phyloP scores from a whole-genome alignment of 1,140 invertebrate species.

The Apis dorsata region DNA sequence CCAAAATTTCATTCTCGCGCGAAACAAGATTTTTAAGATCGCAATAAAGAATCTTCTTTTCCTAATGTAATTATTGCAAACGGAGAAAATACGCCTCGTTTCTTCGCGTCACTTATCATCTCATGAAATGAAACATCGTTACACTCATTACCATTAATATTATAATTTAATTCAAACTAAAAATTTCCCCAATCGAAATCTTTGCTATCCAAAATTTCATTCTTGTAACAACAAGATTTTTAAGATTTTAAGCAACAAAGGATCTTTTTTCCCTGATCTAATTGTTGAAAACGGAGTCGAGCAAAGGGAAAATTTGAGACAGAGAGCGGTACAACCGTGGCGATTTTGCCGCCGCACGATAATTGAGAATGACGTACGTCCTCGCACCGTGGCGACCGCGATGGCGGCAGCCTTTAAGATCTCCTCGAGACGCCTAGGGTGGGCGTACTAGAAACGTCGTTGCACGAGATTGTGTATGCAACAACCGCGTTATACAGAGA shows the following conservation, averaged over 20 bases:
- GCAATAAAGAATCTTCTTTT: too few relatives aligned
- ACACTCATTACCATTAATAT: too few relatives aligned
- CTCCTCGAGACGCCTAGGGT: constrained; percentile 57
- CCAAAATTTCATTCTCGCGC: too few relatives aligned
- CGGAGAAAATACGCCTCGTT: too few relatives aligned
- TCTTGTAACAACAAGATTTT: background rate
- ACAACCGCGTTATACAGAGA: constrained; percentile 25
- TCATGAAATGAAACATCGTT: too few relatives aligned
- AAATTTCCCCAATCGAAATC: too few relatives aligned
- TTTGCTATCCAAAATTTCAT: too few relatives aligned
- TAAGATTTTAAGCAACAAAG: background rate
- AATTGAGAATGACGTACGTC: constrained; percentile 76
- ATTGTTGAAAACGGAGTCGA: background rate
- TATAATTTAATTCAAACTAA: too few relatives aligned
- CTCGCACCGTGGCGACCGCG: constrained; percentile 37
- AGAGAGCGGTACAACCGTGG: constrained; percentile 10
- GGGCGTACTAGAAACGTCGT: constrained; percentile 55
- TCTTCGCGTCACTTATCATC: too few relatives aligned
- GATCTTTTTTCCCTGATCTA: background rate
- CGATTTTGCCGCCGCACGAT: constrained; percentile 64
- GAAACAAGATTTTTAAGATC: too few relatives aligned
- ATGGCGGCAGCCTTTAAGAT: constrained; percentile 69
- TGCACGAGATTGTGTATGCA: constrained; percentile 53
- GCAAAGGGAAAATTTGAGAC: background rate
- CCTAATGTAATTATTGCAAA: too few relatives aligned